Evolutionary conservation across 2,113 vertebrate species (phyloP).

Genomic region (Etheostoma cragini): DNA sequence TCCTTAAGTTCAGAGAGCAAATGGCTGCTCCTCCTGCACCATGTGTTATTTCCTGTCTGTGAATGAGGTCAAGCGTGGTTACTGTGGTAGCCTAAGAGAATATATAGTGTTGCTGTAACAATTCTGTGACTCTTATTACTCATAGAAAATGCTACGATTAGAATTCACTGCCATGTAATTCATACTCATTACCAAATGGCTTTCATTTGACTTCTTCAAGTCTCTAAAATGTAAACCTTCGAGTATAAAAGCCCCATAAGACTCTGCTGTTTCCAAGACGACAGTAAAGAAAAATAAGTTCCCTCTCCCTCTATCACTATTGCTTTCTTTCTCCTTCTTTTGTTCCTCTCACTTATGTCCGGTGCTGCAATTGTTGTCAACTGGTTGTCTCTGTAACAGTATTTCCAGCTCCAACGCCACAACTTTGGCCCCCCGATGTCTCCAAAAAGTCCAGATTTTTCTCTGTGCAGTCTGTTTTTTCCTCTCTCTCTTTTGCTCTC

Average conservation of each 20-base stretch:
- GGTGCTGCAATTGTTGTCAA: slow-evolving; percentile 63
- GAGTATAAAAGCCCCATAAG: slow-evolving; percentile 85
- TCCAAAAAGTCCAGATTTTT: slow-evolving; percentile 63
- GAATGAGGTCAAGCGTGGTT: slow-evolving; percentile 76
- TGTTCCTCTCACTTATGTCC: slow-evolving; percentile 62
- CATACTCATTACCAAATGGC: slow-evolving; percentile 54
- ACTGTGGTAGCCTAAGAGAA: slow-evolving; percentile 41
- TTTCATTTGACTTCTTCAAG: slow-evolving; percentile 57
- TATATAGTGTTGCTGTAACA: slow-evolving; percentile 16
- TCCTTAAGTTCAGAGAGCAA: slow-evolving; percentile 45
- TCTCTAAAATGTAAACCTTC: slow-evolving; percentile 84
- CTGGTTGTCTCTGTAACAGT: slow-evolving; percentile 73
- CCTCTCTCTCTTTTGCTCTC: slow-evolving; percentile 38
- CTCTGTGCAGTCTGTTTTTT: slow-evolving; percentile 48
- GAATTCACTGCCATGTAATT: slow-evolving; percentile 48
- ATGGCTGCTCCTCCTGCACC: slow-evolving; percentile 67
- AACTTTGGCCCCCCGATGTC: slow-evolving; percentile 62
- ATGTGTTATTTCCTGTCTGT: slow-evolving; percentile 66
- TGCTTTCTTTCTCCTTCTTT: slow-evolving; percentile 48
- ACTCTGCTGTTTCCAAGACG: slow-evolving; percentile 57
- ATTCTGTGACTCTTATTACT: slow-evolving; percentile 25
- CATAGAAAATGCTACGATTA: slow-evolving; percentile 33
- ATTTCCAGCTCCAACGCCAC: slow-evolving; percentile 74
- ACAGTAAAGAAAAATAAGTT: slow-evolving; percentile 2
- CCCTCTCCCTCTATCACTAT: slow-evolving; percentile 41